Evolutionary conservation across 2,888 invertebrate species (phyloP), one percentile per base, ranked within the genome.

Genomic region (Polymixis lichenea): DNA sequence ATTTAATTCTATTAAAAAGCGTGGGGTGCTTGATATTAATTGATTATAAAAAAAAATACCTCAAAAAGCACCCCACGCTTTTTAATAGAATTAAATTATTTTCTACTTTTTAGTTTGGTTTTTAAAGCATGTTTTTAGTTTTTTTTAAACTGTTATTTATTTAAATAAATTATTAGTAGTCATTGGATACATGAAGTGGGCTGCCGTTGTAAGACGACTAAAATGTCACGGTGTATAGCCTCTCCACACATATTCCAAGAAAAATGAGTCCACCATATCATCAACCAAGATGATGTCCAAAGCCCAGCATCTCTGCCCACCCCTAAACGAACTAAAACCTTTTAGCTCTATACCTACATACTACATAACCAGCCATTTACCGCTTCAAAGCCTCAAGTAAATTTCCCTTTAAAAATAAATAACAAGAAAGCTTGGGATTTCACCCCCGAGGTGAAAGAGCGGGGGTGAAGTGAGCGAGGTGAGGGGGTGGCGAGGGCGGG

Each of bases 401-500:
- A 84, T 86, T 82, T 82, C 77, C 74, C 77, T 84, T 86, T 77
- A 83, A 88, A 88, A 88, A 84, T 87, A 87, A 88, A 85, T 86
- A 88, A 86, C 78, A 81, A 86, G 90, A 86, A 89, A 85, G 80
- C 83, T 86, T 83, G 86, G 77, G 80, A 67, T 81, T 89, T 90
- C 92, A 92, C 91, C 93, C 92, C 87, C 88, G 86, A 90, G 92
- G 92, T 91, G 92, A 91, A 87, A 90, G 91, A 84, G 92, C 91
- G 92, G 91, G 90, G 92, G 92, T 90, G 91, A 88, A 90, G 89
- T 82, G 91, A 74, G 89, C 85, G 89, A 89, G 91, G 92, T 91
- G 91, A 89, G 90, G 90, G 89, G 90, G 87, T 82, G 83, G 85
- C 60, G 72, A 91, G 92, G 95, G 94, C 94, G 94, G 94, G 94